Evolutionary conservation across 2,888 invertebrate species (phyloP), one percentile per base, ranked within the genome.

Genomic region (Muschampia plurimacula): DNA sequence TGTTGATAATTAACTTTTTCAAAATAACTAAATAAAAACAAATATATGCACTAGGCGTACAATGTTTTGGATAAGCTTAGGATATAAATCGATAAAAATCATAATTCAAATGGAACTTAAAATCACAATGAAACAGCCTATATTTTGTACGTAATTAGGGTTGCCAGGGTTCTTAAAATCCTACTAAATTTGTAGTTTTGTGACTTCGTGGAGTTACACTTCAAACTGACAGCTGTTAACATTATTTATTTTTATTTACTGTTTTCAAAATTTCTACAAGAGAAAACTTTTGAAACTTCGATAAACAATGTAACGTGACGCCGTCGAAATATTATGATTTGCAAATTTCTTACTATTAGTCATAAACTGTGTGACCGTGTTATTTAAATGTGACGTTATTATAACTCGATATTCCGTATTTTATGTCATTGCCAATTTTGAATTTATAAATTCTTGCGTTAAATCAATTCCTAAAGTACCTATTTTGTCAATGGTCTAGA

Each of bases 91-190:
- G 77, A 71, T 67, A 73, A 67, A 74, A 74, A 59, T 70, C 74
- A 60, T 69, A 72, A 62, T 62, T 52, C 59, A 63, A 62, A 63
- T 67, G 15, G 63, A 72, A 69, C 65, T 22, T 74, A 73, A 72
- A 74, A 75, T 72, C 70, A 76, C 72, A 74, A 79, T 77, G 76
- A n/a, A 64, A 84, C 84, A 84, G 85, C 84, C 83, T 80, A 82
- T 68, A 72, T 49, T 84, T 84, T 83, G 83, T 82, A 84, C 82
- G 70, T 77, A 72, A 76, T 68, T 67, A 72, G 65, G 76, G 77
- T 81, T 81, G 78, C 80, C 72, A 78, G 71, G 74, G 73, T 2
- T 72, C 15, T 22, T 52, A 65, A 77, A 77, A 69, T 76, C 67
- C 80, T 81, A 81, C 81, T 78, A 79, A 79, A 79, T 78, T 80